Base-by-base conservation (phyloP, 2,888 invertebrate genomes). In the Philereme transversata region DNA sequence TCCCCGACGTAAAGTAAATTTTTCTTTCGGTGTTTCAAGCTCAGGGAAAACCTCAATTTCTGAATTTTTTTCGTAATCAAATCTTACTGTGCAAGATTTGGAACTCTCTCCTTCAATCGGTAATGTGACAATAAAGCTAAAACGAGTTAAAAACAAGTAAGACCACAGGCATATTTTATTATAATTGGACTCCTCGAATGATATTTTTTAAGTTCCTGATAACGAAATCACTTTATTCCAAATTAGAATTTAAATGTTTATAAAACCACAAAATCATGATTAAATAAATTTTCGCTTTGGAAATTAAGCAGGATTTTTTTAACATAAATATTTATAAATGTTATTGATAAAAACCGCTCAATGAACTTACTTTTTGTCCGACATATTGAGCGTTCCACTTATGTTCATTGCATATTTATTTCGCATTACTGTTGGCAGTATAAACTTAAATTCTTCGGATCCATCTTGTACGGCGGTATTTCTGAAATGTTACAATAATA, bases 361-460 rank as follows among this genome's bases (percentile, higher is more conserved):
- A 11, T 8, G 10, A 22, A 54, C 62, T 62, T 58, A 62, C 62
- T 49, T 62, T 48, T 55, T 46, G 4, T 55, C 40, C 33, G 51
- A 33, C 44, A 51, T 34, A 40, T 58, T 33, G 7, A 62, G 51
- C 8, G 4, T 44, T 51, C 62, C 62, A 7, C 22, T 38, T 35
- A 62, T 45, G 5, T 7, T 22, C 8, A 62, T 55, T 5, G 5
- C 11, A 7, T 41, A 51, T 10, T 55, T 47, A 3, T 46, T 43
- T 49, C 22, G 6, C 9, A 62, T 22, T 51, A n/a, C 7, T 40
- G 47, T 51, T 4, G 62, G 58, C 48, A 62, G 35, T 35, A 22
- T 40, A 40, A 51, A 55, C 44, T 55, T 55, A 7, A 62, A 51
- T 10, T 5, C 5, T 38, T 50, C 40, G 5, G 9, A 8, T 33